Evolutionary conservation across 1,140 invertebrate species (phyloP).

Genomic region (Hylyphantes graminicola): DNA sequence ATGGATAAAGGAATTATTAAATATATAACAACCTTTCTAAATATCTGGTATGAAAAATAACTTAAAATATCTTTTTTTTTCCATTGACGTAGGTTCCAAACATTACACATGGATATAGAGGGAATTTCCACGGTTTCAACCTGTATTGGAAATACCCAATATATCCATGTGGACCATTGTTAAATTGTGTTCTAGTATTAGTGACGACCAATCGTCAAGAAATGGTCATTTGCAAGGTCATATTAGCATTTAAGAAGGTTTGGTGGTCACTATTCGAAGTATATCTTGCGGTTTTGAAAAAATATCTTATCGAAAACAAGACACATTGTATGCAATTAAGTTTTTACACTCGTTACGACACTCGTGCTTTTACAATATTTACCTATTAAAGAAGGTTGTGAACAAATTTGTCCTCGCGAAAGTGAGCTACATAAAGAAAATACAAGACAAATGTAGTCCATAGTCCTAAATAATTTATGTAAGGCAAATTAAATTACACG

Average conservation of each 20-base stretch:
- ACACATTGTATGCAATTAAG: neutral
- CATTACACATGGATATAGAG: neutral
- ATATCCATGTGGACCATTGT: neutral
- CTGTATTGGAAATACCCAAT: neutral
- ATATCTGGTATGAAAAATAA: neutral
- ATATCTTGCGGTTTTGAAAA: neutral
- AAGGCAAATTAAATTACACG: too few relatives aligned
- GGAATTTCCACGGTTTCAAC: conserved; percentile 28
- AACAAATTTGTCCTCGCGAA: too few relatives aligned
- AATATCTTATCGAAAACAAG: neutral
- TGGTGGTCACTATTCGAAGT: neutral
- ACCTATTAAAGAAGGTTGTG: too few relatives aligned
- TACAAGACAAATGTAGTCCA: too few relatives aligned
- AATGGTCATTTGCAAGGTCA: neutral
- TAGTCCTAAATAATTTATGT: too few relatives aligned
- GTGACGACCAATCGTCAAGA: neutral
- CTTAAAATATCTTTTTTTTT: neutral
- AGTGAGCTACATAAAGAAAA: too few relatives aligned
- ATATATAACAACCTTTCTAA: neutral
- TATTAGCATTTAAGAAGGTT: neutral
- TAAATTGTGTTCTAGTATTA: neutral
- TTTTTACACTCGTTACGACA: too few relatives aligned
- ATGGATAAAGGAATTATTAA: neutral
- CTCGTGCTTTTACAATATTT: too few relatives aligned
- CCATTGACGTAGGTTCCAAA: conserved; percentile 6